phyloP scores from a whole-genome alignment of 2,888 invertebrate species.

The Caenorhabditis zanzibari region DNA sequence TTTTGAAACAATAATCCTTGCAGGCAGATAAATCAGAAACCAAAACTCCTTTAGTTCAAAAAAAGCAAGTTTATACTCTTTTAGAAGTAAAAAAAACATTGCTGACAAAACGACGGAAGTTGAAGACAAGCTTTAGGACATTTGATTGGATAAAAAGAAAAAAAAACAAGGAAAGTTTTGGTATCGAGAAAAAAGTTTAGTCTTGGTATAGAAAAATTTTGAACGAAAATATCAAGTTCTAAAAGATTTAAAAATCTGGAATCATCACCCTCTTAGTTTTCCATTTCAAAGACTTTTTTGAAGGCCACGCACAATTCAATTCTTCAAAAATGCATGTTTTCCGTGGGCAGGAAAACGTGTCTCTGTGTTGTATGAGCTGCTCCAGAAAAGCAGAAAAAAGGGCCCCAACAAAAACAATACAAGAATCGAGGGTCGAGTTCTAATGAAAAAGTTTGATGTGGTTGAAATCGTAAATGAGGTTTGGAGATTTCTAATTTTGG shows the following conservation, averaged over 20 bases:
- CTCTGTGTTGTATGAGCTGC: constrained; percentile 22
- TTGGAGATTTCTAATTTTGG: background rate
- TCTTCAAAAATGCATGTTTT: constrained; percentile 65
- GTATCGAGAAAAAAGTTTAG: constrained; percentile 1
- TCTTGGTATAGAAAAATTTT: background rate
- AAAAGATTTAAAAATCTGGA: background rate
- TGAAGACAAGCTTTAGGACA: constrained; percentile 26
- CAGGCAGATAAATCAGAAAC: constrained; percentile 5
- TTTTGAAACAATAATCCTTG: constrained; percentile 8
- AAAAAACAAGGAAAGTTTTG: constrained; percentile 2
- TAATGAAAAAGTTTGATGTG: constrained; percentile 39
- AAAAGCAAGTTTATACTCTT: background rate
- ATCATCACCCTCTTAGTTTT: constrained; percentile 28
- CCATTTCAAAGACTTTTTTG: constrained; percentile 36
- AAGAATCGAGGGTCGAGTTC: constrained; percentile 33
- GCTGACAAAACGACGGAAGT: constrained; percentile 32
- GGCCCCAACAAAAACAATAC: constrained; percentile 58
- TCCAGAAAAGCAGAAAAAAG: constrained; percentile 5
- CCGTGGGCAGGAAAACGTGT: constrained; percentile 36
- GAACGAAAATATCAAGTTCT: background rate
- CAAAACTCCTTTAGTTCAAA: constrained; percentile 17
- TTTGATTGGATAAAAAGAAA: constrained; percentile 39
- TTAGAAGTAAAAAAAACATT: background rate
- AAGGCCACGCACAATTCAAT: constrained; percentile 54
- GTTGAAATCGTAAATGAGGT: constrained; percentile 11